phyloP scores from a whole-genome alignment of 2,888 invertebrate species.

The Melieria omissa region DNA sequence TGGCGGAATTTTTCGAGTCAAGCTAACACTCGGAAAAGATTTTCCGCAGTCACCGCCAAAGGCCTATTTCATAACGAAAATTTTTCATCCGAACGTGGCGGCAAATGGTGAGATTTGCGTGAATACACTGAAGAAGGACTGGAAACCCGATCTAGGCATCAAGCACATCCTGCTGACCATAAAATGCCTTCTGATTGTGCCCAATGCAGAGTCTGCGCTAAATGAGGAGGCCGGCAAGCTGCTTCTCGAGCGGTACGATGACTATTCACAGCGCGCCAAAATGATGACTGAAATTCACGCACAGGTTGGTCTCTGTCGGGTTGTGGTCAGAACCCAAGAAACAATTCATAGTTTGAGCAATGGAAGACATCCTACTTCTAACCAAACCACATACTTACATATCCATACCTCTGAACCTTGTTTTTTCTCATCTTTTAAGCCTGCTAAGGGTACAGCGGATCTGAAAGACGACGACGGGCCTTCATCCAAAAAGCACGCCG shows the following conservation, averaged over 20 bases:
- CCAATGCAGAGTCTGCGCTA: conserved; percentile 96
- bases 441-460: conserved; percentile 67
- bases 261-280: conserved; percentile 87
- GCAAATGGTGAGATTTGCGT: conserved; percentile 96
- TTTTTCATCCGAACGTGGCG: conserved; percentile 97
- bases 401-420: neutral
- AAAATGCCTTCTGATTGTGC: conserved; percentile 95
- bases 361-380: neutral
- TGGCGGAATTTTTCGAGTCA: conserved; percentile 89
- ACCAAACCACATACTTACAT: neutral
- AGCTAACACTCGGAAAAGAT: conserved; percentile 89
- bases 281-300: conserved; percentile 95
- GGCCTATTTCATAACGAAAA: conserved; percentile 92
- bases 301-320: conserved; percentile 68
- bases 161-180: conserved; percentile 93
- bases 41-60: conserved; percentile 94
- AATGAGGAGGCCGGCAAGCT: conserved; percentile 97
- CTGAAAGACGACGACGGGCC: conserved; percentile 73
- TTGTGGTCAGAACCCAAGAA: neutral
- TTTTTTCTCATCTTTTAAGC: conserved; percentile 59
- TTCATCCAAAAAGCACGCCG: conserved; percentile 86
- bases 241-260: conserved; percentile 90
- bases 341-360: neutral
- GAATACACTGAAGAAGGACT: conserved; percentile 94
- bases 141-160: conserved; percentile 95